Conservation (phyloP, 2,797 vertebrate species). For the Myotis daubentonii region DNA sequence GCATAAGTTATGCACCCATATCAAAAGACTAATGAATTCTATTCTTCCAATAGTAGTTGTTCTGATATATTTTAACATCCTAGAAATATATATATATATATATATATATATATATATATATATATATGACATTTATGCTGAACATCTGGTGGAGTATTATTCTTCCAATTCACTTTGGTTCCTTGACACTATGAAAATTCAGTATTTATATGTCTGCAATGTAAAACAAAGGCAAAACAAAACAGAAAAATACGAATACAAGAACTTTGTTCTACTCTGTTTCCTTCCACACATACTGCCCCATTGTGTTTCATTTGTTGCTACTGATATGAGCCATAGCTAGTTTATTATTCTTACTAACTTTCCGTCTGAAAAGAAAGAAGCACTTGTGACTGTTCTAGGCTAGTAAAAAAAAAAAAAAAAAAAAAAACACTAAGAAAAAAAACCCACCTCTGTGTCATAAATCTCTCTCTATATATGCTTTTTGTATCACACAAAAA, state of each 20-base stretch:
- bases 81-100: neutral
- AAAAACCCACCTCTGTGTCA: neutral
- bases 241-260: slow-evolving; percentile 42
- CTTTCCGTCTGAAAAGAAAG: neutral
- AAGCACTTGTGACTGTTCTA: neutral
- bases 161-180: slow-evolving; percentile 19
- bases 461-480: neutral
- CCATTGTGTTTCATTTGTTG: neutral
- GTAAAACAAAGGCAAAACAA: slow-evolving; percentile 29
- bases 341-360: neutral
- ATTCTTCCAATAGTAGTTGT: neutral
- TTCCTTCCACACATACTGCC: neutral
- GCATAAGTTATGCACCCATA: neutral
- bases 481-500: neutral
- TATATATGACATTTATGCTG: slow-evolving; percentile 18
- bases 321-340: neutral
- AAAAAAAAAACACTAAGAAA: neutral
- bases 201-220: slow-evolving; percentile 34
- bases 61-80: neutral
- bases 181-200: neutral
- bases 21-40: neutral
- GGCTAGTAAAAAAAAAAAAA: neutral
- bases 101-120: neutral
- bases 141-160: neutral
- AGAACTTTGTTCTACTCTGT: neutral